Conservation (phyloP, 2,888 invertebrate species). For the Ectemnius continuus region DNA sequence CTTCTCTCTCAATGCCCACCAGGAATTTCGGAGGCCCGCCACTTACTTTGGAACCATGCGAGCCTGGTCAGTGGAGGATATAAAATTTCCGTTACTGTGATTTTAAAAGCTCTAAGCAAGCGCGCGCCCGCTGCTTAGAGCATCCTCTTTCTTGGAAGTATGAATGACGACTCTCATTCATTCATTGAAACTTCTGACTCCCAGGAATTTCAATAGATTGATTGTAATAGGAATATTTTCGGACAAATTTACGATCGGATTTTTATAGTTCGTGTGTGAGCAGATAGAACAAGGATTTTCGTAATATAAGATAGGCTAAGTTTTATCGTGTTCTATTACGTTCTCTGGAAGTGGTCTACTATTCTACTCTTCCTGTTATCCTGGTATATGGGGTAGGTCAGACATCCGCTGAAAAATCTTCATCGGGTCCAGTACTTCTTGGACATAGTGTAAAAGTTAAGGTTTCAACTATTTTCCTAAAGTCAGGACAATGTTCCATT, state of each 20-base stretch:
- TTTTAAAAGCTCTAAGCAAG: slow-evolving; percentile 47
- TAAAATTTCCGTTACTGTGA: slow-evolving; percentile 71
- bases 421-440: slow-evolving; percentile 20
- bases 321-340: slow-evolving; percentile 15
- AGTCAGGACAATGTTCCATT: no score
- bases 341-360: background rate
- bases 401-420: slow-evolving; percentile 66
- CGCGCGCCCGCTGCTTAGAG: background rate
- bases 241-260: no score
- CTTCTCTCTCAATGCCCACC: background rate
- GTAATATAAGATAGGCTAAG: slow-evolving; percentile 8
- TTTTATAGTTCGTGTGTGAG: no score
- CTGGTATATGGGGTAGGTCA: slow-evolving; percentile 52
- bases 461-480: no score
- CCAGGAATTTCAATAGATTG: no score
- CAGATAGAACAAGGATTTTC: background rate
- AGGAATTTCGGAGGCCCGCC: slow-evolving; percentile 14
- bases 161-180: no score
- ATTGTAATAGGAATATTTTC: no score
- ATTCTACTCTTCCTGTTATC: slow-evolving; percentile 41
- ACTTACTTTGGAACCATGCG: slow-evolving; percentile 45
- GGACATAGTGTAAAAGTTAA: no score
- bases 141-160: background rate
- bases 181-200: no score
- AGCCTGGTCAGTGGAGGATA: slow-evolving; percentile 68